Conservation (phyloP, 2,797 vertebrate genomes). For the Triplophysa bombifrons region DNA sequence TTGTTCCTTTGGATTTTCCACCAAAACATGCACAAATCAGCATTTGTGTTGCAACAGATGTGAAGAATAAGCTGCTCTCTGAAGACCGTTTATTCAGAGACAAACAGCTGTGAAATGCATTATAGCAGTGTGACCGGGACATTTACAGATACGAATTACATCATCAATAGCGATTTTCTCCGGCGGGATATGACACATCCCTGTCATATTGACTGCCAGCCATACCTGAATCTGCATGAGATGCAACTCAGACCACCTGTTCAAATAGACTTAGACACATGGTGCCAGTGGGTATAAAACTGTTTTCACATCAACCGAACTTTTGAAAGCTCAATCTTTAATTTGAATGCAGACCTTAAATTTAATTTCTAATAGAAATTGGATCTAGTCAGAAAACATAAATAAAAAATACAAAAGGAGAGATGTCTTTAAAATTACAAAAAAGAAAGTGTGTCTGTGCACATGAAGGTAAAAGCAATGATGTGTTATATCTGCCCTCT, state of each 20-base stretch:
- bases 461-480: constrained; percentile 35
- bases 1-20: not conserved
- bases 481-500: constrained; percentile 17
- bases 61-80: not conserved
- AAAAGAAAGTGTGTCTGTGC: not conserved
- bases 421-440: not conserved
- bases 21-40: not conserved
- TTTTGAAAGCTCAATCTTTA: too few species aligned
- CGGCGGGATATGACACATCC: not conserved
- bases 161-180: not conserved
- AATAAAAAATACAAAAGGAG: too few species aligned
- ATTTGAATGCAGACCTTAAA: too few species aligned
- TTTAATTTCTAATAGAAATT: too few species aligned
- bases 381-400: too few species aligned
- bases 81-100: not conserved
- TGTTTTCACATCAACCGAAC: too few species aligned
- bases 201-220: too few species aligned
- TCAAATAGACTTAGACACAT: not conserved
- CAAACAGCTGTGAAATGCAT: not conserved
- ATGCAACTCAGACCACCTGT: not conserved
- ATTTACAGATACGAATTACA: not conserved
- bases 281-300: too few species aligned
- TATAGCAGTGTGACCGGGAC: not conserved
- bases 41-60: not conserved
- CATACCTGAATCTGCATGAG: too few species aligned